These are phyloP conservation scores for Hypanus sabinus DNA, from an alignment of 2,113 vertebrate species.

Conservation along the genomic window DNA sequence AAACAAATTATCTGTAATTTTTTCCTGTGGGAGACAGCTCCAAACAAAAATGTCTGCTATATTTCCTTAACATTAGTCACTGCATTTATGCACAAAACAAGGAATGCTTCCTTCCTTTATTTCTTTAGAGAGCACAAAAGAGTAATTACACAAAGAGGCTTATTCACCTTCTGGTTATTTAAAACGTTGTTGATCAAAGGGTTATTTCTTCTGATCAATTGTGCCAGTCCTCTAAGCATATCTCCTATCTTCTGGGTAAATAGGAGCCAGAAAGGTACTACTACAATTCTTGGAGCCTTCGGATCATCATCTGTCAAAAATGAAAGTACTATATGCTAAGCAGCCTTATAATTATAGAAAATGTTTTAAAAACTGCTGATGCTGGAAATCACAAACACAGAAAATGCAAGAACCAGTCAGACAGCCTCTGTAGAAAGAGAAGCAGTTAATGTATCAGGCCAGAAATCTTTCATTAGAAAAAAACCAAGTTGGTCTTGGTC, in stretches of 20 bases:
- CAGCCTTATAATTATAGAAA: not conserved
- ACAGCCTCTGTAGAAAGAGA: no score
- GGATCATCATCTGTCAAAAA: not conserved
- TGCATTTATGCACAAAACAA: not conserved
- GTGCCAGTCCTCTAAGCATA: not conserved
- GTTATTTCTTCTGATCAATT: not conserved
- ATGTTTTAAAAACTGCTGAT: no score
- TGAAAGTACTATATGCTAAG: not conserved
- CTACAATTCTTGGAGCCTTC: not conserved
- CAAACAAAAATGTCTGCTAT: not conserved
- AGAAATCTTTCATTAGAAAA: no score
- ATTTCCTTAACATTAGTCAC: not conserved
- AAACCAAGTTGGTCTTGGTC: no score
- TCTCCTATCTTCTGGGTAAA: not conserved
- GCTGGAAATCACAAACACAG: no score
- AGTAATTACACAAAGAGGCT: not conserved
- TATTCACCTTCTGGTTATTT: not conserved
- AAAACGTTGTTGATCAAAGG: not conserved
- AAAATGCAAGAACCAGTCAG: no score
- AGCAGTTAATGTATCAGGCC: no score
- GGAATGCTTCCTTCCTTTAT: not conserved
- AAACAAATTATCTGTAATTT: not conserved
- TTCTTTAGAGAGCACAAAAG: not conserved
- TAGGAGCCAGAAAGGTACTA: not conserved
- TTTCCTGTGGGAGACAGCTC: not conserved